Base-by-base conservation (phyloP, 2,797 vertebrate species). In the Clarias laeviceps region DNA sequence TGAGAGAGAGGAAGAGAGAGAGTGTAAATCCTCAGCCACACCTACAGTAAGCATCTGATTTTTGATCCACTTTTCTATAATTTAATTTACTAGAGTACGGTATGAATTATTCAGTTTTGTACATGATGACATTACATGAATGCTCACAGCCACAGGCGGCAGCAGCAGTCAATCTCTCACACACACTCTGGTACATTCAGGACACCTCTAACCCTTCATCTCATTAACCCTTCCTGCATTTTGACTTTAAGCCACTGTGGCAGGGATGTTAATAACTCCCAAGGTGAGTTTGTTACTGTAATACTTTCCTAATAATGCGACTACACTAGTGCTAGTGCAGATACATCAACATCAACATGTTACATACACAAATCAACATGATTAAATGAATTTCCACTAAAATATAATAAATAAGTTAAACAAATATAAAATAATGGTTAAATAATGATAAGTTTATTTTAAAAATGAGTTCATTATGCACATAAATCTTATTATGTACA, bases 71-170 rank as follows among this genome's bases (percentile, higher is more conserved):
- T 82, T 85, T 81, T 82, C 83, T 83, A 61, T 89, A 88, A 90
- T 89, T 88, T 85, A 89, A 89, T 88, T 88, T 87, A 86, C 87
- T 80, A 40, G 77, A 70, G 45, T 83, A 69, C 18, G 76, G 81
- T 64, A 87, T 88, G 82, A 83, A 85, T 89, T 84, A 88, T 87
- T 84, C 88, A 89, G 37, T 45, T 84, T 83, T 62, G 29, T 82
- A 88, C 86, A 84, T 81, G 86, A 77, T 87, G 84, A 85, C 85
- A 86, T 89, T 87, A 82, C 81, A 80, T 32, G 27, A 84, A 86
- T 62, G 80, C 87, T 84, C 34, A 62, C 81, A 87, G 83, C 89
- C 81, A 59, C 54, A 82, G 84, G 83, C 82, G 40, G 64, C 61
- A 81, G 77, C 82, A 66, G 86, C 86, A 86, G 86, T 86, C 90